A percentile compares a stretch with the other conserved stretches of the same genome.
Conservation (phyloP, 92 coral and sea anemone species). For the Nematostella vectensis region DNA sequence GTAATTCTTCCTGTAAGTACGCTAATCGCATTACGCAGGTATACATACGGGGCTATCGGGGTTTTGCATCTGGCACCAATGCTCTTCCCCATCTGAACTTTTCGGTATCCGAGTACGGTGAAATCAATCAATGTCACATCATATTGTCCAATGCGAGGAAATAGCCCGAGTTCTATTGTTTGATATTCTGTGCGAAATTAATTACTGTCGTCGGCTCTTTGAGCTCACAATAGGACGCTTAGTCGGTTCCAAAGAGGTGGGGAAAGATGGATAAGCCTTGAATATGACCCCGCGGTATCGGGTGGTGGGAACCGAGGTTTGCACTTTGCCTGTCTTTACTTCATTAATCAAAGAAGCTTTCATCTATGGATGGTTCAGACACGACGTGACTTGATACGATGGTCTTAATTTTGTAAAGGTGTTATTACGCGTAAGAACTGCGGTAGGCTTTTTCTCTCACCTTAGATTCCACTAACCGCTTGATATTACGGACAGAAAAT, state of each 20-base stretch:
- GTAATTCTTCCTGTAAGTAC: conserved; percentile 62
- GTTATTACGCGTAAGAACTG: too few species aligned
- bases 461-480: too few species aligned
- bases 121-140: background rate
- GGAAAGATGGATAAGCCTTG: too few species aligned
- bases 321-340: too few species aligned
- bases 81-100: background rate
- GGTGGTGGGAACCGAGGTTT: too few species aligned
- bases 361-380: too few species aligned
- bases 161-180: conserved; percentile 9
- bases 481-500: too few species aligned
- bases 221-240: conserved; percentile 14
- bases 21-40: conserved; percentile 62
- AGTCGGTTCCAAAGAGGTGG: conserved; percentile 11
- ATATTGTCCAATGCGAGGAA: conserved; percentile 1
- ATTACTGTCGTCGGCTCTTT: conserved; percentile 73
- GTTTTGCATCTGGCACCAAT: conserved; percentile 53
- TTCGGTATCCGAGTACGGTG: background rate
- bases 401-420: too few species aligned
- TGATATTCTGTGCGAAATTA: conserved; percentile 29
- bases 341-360: too few species aligned
- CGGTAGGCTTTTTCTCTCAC: too few species aligned
- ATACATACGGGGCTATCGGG: conserved; percentile 44
- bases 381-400: too few species aligned
- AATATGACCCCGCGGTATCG: too few species aligned